Conservation (phyloP, 53 echinoderm and acorn worm genomes). For the Luidia sarsii region DNA sequence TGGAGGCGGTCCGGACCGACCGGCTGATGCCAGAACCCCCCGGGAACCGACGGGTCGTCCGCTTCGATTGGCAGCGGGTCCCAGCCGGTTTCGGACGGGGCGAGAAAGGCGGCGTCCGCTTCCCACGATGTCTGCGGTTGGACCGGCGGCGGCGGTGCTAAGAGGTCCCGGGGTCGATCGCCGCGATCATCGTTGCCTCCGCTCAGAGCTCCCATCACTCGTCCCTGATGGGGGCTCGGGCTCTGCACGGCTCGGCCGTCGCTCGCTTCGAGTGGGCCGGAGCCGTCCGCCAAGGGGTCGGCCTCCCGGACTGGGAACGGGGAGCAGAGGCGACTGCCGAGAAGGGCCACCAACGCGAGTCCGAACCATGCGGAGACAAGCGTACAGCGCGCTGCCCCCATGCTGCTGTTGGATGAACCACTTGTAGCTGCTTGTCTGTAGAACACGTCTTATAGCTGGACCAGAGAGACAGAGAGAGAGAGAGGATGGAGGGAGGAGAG, state of each 20-base stretch:
- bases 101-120: no score
- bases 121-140: no score
- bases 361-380: neutral
- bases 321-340: neutral
- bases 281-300: neutral
- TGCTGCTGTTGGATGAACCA: no score
- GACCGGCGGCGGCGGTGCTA: no score
- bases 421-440: neutral
- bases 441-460: neutral
- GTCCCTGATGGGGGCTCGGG: neutral
- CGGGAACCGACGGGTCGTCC: neutral
- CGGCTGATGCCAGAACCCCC: neutral
- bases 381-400: neutral
- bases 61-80: neutral
- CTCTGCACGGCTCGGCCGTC: no score
- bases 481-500: neutral
- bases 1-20: neutral
- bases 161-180: no score
- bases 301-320: neutral
- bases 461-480: neutral
- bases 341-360: neutral
- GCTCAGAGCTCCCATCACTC: no score
- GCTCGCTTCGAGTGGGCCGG: neutral
- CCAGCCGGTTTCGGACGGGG: neutral
- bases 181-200: no score